phyloP scores from a whole-genome alignment of 2,888 invertebrate species.

The Atherix ibis region DNA sequence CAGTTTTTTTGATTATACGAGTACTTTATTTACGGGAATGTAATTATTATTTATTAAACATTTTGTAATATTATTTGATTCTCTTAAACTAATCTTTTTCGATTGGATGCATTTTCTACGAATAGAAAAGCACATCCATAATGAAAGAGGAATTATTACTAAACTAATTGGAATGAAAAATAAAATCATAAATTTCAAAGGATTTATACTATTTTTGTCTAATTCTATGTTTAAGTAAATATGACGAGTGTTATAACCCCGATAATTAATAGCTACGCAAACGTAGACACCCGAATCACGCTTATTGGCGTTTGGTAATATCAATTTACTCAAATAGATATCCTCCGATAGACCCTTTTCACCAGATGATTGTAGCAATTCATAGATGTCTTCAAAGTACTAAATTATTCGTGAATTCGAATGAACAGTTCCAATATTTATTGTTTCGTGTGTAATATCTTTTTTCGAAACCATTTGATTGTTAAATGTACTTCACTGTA shows the following conservation, averaged over 20 bases:
- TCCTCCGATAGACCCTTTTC: conserved; percentile 23
- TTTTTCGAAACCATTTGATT: conserved; percentile 28
- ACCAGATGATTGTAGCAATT: conserved; percentile 19
- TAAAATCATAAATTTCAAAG: conserved; percentile 21
- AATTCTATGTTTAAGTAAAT: conserved; percentile 24
- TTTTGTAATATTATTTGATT: no score
- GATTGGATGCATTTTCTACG: no score
- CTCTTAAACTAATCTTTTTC: no score
- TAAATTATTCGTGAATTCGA: no score
- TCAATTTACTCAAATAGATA: conserved; percentile 26
- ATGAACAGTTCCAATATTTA: no score
- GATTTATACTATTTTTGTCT: conserved; percentile 17
- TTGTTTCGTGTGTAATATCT: no score
- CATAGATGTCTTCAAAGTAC: conserved; percentile 24
- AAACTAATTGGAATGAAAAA: conserved; percentile 29
- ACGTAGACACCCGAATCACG: conserved; percentile 26
- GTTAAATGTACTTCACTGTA: conserved; percentile 24
- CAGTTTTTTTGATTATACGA: no score
- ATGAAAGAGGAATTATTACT: no score
- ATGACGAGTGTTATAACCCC: conserved; percentile 24
- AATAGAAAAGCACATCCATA: no score
- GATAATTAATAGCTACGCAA: conserved; percentile 27
- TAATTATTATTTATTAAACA: no score
- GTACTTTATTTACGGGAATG: no score
- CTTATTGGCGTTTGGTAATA: conserved; percentile 20